Evolutionary conservation across 2,888 invertebrate genomes (phyloP), one percentile per base, ranked within the genome.

Genomic region (Eupithecia inturbata): DNA sequence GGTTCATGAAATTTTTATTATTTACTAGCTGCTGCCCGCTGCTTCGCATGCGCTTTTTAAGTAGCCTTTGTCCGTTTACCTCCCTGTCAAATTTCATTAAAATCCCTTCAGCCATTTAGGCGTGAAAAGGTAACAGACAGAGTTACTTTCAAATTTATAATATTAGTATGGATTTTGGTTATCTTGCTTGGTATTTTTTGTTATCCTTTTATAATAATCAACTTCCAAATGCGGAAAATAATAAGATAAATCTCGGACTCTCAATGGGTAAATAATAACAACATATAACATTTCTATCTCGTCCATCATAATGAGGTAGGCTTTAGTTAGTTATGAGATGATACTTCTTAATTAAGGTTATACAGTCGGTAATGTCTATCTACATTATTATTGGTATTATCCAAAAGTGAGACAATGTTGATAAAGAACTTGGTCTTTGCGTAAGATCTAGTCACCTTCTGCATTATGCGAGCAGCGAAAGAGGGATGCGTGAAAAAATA

Each of bases 201-300:
- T 5, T 57, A 26, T 26, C 53, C 53, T 22, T 6, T 6, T 33
- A 12, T 53, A 53, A 53, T 22, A 53, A 22, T 10, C 4, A 53
- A 53, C 53, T 22, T 22, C 49, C 49, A 10, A 53, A 22, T 22
- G 22, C 53, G 53, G 26, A 14, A 49, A 60, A 62, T 62, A 33
- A 33, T 63, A n/a, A 33, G 63, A 33, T 36, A 12, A 33, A 63
- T n/a, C 60, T 28, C 28, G 28, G 60, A 26, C 26, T 28, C 26
- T 0, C 14, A 60, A 60, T 60, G 60, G 31, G 60, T 14, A 63
- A 63, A 63, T 33, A 26, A 66, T 41, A 66, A 66, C 39, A 66
- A 26, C 26, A 66, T 22, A 66, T 64, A 64, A 64, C 66, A 66
- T 39, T 39, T 62, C 31, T 62, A 19, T 31, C 62, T 19, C 62